Conservation (phyloP, 2,113 vertebrate genomes). For the Gnathonemus echidnorhynchus region DNA sequence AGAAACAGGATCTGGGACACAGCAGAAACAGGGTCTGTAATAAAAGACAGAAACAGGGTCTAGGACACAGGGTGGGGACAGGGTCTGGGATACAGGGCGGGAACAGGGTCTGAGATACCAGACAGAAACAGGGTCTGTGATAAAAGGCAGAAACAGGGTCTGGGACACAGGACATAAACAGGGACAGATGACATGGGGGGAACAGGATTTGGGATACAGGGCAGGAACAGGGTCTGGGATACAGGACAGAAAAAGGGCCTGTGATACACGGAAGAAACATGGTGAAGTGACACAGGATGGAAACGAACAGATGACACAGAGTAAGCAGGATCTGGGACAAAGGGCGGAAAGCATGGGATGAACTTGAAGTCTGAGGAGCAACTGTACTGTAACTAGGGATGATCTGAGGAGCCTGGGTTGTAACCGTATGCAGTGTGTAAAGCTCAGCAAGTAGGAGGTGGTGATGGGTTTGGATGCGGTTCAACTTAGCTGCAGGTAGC, state of each 20-base stretch:
- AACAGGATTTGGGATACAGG: background rate
- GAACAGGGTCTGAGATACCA: background rate
- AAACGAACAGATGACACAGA: no score
- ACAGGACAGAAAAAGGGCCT: background rate
- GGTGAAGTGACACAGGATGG: no score
- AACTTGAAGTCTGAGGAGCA: background rate
- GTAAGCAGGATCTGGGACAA: background rate
- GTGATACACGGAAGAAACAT: background rate
- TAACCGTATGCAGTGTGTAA: background rate
- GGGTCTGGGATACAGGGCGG: background rate
- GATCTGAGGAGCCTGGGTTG: background rate
- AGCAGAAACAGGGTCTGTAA: background rate
- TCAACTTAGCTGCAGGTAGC: background rate
- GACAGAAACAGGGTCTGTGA: background rate
- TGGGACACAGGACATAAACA: background rate
- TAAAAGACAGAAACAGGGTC: background rate
- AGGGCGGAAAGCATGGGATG: background rate
- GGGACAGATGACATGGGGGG: background rate
- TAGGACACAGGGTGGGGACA: background rate
- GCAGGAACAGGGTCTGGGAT: background rate
- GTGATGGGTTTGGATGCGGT: constrained; percentile 6
- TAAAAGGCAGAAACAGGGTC: background rate
- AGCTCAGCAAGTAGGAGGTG: background rate
- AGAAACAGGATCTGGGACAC: background rate
- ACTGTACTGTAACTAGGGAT: background rate